These are phyloP conservation scores for Gymnogyps californianus DNA, from an alignment of 2,113 vertebrate genomes.

Conservation along the genomic window DNA sequence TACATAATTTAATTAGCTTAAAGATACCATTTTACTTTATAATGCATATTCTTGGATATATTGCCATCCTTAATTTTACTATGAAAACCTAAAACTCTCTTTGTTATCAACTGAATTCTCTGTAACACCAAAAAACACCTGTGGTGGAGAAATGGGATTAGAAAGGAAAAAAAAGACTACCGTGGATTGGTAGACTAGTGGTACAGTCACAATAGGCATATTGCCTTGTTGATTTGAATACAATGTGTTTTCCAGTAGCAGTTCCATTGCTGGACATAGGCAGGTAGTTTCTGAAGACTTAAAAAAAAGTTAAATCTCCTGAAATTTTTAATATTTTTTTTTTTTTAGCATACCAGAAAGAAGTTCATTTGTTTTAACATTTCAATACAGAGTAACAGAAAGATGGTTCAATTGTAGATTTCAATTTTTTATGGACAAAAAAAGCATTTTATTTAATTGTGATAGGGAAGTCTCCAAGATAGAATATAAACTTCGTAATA, in stretches of 20 bases:
- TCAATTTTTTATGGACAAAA: neutral
- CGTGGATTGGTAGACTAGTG: fast-evolving
- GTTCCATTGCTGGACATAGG: neutral
- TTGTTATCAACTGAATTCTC: neutral
- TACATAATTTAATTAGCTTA: slow-evolving; percentile 1
- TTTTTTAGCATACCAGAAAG: neutral
- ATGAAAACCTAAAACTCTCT: neutral
- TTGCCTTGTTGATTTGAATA: neutral
- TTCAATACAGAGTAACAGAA: neutral
- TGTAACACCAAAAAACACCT: neutral
- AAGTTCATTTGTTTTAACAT: neutral
- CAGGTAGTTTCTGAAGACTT: neutral
- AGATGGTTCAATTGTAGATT: neutral
- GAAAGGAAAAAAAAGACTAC: neutral
- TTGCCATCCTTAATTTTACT: neutral
- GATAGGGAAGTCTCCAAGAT: neutral
- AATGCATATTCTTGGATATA: neutral
- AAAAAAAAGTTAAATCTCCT: neutral
- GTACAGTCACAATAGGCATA: neutral
- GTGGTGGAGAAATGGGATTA: neutral
- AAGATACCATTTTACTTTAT: neutral
- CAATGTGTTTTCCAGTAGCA: neutral
- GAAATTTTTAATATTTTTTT: neutral
- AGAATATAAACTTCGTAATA: neutral
- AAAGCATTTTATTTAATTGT: neutral